Percentiles rank a stretch among this genome's conserved stretches.
Conservation (phyloP, 2,888 invertebrate species). For the Hydropsyche betteni region DNA sequence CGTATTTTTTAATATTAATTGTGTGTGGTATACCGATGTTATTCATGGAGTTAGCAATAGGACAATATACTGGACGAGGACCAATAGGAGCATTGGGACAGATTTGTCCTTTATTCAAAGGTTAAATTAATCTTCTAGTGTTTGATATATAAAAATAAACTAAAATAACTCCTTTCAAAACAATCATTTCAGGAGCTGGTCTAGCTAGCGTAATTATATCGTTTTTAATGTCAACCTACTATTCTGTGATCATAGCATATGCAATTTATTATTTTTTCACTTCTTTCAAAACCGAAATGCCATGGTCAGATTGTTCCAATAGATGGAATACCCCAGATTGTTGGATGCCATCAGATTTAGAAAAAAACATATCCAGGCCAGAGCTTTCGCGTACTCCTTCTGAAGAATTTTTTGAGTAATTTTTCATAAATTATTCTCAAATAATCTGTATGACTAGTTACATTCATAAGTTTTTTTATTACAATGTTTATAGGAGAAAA, state of each 20-base stretch:
- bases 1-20: constrained; percentile 90
- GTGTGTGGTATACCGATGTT: constrained; percentile 92
- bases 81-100: constrained; percentile 92
- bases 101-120: constrained; percentile 92
- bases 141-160: neutral
- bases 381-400: constrained; percentile 83
- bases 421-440: constrained; percentile 44
- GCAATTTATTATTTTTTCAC: constrained; percentile 93
- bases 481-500: constrained; percentile 74
- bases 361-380: constrained; percentile 71
- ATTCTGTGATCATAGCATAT: constrained; percentile 95
- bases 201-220: constrained; percentile 94
- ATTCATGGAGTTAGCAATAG: constrained; percentile 93
- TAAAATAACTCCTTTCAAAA: neutral
- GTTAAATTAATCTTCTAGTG: constrained; percentile 61
- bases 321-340: constrained; percentile 86
- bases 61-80: constrained; percentile 91
- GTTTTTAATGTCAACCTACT: constrained; percentile 94
- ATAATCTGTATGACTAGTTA: neutral
- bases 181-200: constrained; percentile 80
- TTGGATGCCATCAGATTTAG: constrained; percentile 74
- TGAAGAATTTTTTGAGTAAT: constrained; percentile 93
- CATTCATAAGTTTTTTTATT: too few relatives aligned
- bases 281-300: constrained; percentile 85
- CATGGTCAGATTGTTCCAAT: constrained; percentile 90